A percentile compares a stretch with the other conserved stretches of the same genome.
phyloP scores from a whole-genome alignment of 1,140 invertebrate genomes.

The Drosophila baimaii region DNA sequence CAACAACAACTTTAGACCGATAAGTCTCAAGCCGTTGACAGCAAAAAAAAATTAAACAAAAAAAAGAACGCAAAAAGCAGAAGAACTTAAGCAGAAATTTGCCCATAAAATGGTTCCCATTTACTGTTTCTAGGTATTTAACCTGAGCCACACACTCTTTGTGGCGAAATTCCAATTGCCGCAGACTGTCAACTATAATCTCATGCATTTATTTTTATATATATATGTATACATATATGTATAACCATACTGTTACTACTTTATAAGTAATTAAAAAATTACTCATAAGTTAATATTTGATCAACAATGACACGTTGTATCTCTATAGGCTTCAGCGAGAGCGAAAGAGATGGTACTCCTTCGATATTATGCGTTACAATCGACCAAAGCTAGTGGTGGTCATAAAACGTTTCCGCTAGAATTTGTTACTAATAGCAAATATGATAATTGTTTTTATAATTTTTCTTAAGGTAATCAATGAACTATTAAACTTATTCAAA shows the following conservation, averaged over 20 bases:
- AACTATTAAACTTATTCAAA: too few species aligned
- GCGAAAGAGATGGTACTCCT: neutral
- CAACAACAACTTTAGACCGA: constrained; percentile 35
- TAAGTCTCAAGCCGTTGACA: constrained; percentile 46
- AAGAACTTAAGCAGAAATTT: constrained; percentile 27
- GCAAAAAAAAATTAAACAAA: neutral
- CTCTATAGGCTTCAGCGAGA: neutral
- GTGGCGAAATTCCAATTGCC: neutral
- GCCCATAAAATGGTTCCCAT: constrained; percentile 1
- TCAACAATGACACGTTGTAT: neutral
- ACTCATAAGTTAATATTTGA: neutral
- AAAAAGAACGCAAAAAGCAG: constrained; percentile 25
- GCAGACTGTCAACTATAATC: neutral
- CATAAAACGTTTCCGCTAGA: neutral
- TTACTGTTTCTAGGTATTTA: constrained; percentile 2
- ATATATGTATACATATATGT: too few species aligned
- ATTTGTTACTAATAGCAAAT: neutral
- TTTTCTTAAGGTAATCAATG: too few species aligned
- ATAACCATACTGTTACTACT: too few species aligned
- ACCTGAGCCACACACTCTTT: neutral
- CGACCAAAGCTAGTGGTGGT: neutral
- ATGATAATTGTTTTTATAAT: neutral
- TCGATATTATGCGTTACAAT: neutral
- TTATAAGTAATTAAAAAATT: neutral
- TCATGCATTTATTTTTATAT: neutral